phyloP scores from a whole-genome alignment of 2,797 vertebrate genomes.

The Coluber constrictor region DNA sequence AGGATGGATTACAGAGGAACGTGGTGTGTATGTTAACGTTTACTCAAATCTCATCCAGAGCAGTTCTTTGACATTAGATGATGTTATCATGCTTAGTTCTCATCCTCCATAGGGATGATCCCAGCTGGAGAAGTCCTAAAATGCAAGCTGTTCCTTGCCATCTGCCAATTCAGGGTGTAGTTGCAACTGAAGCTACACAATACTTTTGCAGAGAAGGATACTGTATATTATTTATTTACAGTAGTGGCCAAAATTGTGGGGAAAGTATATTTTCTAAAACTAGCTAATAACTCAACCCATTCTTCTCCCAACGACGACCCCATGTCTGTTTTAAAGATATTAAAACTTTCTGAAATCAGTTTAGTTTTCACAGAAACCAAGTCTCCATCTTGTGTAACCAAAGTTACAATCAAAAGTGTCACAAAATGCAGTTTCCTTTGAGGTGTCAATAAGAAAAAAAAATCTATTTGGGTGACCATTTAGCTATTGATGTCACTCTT shows the following conservation, averaged over 20 bases:
- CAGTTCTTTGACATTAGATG: background rate
- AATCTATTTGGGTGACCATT: slow-evolving; percentile 35
- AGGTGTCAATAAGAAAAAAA: slow-evolving; percentile 49
- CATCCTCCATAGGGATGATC: background rate
- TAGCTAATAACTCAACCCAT: background rate
- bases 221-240: background rate
- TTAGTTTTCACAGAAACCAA: slow-evolving; percentile 21
- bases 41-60: background rate
- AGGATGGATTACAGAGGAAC: background rate
- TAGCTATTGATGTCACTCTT: slow-evolving; percentile 38
- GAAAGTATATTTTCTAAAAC: no score
- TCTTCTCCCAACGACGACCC: background rate
- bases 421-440: slow-evolving; percentile 42
- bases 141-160: background rate
- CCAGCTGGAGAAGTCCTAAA: background rate
- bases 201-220: background rate
- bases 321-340: background rate
- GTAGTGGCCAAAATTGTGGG: no score
- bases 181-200: background rate
- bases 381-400: slow-evolving; percentile 29
- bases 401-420: slow-evolving; percentile 49
- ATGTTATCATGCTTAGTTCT: background rate
- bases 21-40: background rate
- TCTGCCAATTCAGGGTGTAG: background rate
- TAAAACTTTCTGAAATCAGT: slow-evolving; percentile 14